A percentile compares a stretch with the other conserved stretches of the same genome.
phyloP scores from a whole-genome alignment of 1,140 invertebrate genomes.

The Halotydeus destructor region DNA sequence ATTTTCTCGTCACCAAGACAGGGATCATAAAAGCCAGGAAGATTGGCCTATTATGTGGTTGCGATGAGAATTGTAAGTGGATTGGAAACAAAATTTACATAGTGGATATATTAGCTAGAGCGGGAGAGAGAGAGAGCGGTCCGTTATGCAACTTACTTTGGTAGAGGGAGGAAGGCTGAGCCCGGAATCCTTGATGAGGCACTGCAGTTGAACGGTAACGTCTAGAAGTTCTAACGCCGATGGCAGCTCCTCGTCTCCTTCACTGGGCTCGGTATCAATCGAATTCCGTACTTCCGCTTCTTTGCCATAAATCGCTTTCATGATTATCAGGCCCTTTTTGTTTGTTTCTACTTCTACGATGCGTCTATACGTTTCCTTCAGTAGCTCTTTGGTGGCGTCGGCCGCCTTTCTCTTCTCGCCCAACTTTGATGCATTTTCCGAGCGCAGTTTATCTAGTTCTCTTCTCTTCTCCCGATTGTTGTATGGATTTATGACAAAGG shows the following conservation, averaged over 20 bases:
- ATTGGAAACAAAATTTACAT: background rate
- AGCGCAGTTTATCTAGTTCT: conserved; percentile 24
- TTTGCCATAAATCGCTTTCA: conserved; percentile 47
- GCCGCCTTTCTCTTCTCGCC: conserved; percentile 59
- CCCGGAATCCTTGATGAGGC: conserved; percentile 71
- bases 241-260: conserved; percentile 4
- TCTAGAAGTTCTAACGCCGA: conserved; percentile 46
- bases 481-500: conserved; percentile 66
- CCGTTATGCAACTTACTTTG: conserved; percentile 47
- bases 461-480: conserved; percentile 45
- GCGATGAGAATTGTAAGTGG: background rate
- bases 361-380: conserved; percentile 52
- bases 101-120: background rate
- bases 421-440: conserved; percentile 35
- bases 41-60: conserved; percentile 47
- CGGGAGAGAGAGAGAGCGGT: too few species aligned
- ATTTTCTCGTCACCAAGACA: conserved; percentile 79
- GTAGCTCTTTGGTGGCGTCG: conserved; percentile 57
- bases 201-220: conserved; percentile 78
- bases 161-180: conserved; percentile 59
- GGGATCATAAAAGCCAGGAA: conserved; percentile 92
- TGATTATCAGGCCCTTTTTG: conserved; percentile 56
- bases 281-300: conserved; percentile 3
- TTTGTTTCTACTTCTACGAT: conserved; percentile 51
- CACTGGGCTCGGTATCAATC: background rate